phyloP scores from a whole-genome alignment of 2,113 vertebrate genomes.

The Motacilla alba region DNA sequence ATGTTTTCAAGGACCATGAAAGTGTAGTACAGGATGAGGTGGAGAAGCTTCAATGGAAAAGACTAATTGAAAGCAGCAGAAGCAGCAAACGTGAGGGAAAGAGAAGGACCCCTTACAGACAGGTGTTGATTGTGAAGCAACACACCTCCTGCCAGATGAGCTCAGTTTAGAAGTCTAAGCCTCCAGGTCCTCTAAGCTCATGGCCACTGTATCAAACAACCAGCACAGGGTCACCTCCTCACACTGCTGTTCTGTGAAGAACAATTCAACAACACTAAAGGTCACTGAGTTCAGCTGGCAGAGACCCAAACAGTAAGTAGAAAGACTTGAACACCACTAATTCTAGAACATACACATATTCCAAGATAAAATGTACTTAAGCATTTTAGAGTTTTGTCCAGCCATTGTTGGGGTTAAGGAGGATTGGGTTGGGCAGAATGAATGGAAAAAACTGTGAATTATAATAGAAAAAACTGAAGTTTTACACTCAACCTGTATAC shows the following conservation, averaged over 20 bases:
- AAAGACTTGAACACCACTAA: not conserved
- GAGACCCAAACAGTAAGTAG: not conserved
- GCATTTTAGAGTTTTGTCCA: not conserved
- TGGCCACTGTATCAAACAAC: accelerated
- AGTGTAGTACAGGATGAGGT: not conserved
- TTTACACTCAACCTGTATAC: not conserved
- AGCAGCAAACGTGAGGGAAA: not conserved
- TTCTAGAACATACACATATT: not conserved
- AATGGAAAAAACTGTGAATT: not conserved
- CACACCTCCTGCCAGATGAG: not conserved
- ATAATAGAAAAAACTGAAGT: not conserved
- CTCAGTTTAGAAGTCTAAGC: not conserved
- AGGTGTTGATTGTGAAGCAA: not conserved
- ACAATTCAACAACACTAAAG: not conserved
- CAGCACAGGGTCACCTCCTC: not conserved
- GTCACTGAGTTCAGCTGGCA: not conserved
- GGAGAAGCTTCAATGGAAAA: not conserved
- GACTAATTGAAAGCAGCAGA: not conserved
- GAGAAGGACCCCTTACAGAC: not conserved
- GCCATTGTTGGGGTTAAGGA: not conserved
- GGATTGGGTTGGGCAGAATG: accelerated
- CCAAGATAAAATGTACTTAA: not conserved
- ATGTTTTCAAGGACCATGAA: not conserved
- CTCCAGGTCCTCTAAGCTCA: not conserved
- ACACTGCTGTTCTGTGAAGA: not conserved